phyloP scores from a whole-genome alignment of 2,888 invertebrate genomes.

The Oegoconia quadripuncta region DNA sequence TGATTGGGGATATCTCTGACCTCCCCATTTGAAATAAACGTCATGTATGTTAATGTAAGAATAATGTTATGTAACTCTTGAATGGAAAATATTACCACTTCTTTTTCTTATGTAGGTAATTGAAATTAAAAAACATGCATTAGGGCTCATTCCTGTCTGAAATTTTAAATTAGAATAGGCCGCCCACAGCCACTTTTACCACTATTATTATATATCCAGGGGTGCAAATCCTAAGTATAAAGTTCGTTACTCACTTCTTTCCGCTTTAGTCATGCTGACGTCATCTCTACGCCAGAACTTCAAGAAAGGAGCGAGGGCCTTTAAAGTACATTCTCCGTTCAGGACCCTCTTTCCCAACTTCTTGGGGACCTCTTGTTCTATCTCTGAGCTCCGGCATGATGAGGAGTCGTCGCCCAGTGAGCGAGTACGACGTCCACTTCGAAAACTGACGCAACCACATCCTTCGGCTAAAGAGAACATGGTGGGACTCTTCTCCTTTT shows the following conservation, averaged over 20 bases:
- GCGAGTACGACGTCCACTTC: conserved; percentile 56
- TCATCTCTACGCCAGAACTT: conserved; percentile 84
- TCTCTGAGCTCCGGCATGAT: conserved; percentile 71
- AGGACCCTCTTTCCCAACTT: conserved; percentile 54
- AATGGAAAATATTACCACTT: too few relatives aligned
- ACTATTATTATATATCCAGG: too few relatives aligned
- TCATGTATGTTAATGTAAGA: too few relatives aligned
- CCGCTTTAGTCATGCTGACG: conserved; percentile 87
- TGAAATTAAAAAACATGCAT: too few relatives aligned
- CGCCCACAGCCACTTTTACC: too few relatives aligned
- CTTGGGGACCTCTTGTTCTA: conserved; percentile 70
- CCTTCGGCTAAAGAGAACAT: conserved; percentile 74
- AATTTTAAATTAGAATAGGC: too few relatives aligned
- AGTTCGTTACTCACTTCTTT: conserved; percentile 81
- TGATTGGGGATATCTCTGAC: too few relatives aligned
- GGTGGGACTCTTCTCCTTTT: conserved; percentile 66
- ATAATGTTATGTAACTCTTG: too few relatives aligned
- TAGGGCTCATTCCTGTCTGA: too few relatives aligned
- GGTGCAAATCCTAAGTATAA: too few relatives aligned
- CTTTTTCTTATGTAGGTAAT: too few relatives aligned
- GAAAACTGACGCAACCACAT: conserved; percentile 69
- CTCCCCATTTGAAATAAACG: too few relatives aligned
- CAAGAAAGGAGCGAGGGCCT: conserved; percentile 81
- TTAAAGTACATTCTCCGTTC: conserved; percentile 70
- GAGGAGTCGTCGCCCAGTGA: conserved; percentile 68